These are phyloP conservation scores for Pterobdella sp. DNA, from an alignment of 2,888 invertebrate genomes.

Conservation along the genomic window DNA sequence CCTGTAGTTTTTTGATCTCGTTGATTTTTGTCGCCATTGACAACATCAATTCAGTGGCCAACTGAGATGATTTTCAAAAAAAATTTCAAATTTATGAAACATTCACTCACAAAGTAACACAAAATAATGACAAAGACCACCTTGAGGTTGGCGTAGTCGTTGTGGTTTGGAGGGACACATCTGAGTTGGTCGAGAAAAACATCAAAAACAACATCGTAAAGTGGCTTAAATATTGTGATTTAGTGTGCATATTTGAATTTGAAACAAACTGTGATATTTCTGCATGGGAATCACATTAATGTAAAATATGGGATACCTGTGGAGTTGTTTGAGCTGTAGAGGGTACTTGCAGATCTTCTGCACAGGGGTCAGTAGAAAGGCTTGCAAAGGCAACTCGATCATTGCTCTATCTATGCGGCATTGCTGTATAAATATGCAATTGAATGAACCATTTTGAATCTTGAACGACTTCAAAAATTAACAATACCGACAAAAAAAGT, in stretches of 20 bases:
- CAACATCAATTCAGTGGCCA: neutral
- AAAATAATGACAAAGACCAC: slow-evolving; percentile 42
- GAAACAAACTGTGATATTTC: no score
- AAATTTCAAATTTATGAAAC: neutral
- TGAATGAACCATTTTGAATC: no score
- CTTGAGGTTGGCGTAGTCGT: slow-evolving; percentile 53
- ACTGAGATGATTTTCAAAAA: slow-evolving; percentile 7
- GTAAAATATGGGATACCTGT: slow-evolving; percentile 57
- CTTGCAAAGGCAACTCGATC: slow-evolving; percentile 74
- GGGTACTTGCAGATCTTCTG: slow-evolving; percentile 84
- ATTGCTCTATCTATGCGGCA: slow-evolving; percentile 72
- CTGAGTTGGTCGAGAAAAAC: slow-evolving; percentile 55
- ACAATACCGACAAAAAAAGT: no score
- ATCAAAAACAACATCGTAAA: neutral
- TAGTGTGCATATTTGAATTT: no score
- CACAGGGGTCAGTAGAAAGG: slow-evolving; percentile 74
- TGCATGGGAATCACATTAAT: no score
- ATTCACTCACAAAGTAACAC: neutral
- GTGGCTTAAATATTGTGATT: no score
- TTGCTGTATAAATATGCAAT: no score
- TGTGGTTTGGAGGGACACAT: slow-evolving; percentile 52
- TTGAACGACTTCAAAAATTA: neutral
- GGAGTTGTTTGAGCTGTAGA: slow-evolving; percentile 71
- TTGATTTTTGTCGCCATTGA: slow-evolving; percentile 3
- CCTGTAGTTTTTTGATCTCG: slow-evolving; percentile 2